phyloP scores from a whole-genome alignment of 2,888 invertebrate species.

The Rutpela maculata region DNA sequence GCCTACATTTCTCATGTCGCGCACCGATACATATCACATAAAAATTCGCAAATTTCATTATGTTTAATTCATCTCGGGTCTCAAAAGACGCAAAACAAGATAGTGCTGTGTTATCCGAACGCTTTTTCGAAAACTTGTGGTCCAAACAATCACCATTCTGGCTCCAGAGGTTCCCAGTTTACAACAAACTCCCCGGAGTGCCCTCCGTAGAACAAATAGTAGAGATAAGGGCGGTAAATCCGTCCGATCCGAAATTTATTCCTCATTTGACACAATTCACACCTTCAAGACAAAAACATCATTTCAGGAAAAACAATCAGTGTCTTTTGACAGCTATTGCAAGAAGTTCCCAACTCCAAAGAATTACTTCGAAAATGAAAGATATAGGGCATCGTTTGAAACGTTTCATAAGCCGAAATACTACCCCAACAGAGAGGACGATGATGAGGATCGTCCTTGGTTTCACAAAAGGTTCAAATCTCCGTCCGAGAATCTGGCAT shows the following conservation, averaged over 20 bases:
- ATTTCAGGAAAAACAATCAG: slow-evolving; percentile 59
- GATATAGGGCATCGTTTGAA: slow-evolving; percentile 54
- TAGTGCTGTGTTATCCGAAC: slow-evolving; percentile 56
- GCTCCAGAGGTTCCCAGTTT: slow-evolving; percentile 72
- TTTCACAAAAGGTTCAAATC: slow-evolving; percentile 59
- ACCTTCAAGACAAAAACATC: slow-evolving; percentile 59
- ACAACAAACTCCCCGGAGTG: slow-evolving; percentile 57
- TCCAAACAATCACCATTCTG: slow-evolving; percentile 69
- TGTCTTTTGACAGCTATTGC: slow-evolving; percentile 61
- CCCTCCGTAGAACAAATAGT: slow-evolving; percentile 25
- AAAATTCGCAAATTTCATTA: slow-evolving; percentile 67
- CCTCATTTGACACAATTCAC: slow-evolving; percentile 64
- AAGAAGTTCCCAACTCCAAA: slow-evolving; percentile 55
- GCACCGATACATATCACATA: slow-evolving; percentile 68
- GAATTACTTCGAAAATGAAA: slow-evolving; percentile 55
- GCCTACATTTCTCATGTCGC: slow-evolving; percentile 68
- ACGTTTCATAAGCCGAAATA: slow-evolving; percentile 53
- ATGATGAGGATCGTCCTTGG: slow-evolving; percentile 55
- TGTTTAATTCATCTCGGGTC: slow-evolving; percentile 69
- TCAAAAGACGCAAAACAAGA: slow-evolving; percentile 61
- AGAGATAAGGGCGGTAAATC: slow-evolving; percentile 35
- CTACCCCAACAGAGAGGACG: slow-evolving; percentile 49
- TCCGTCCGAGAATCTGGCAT: slow-evolving; percentile 60
- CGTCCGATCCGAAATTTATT: slow-evolving; percentile 55
- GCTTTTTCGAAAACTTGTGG: slow-evolving; percentile 60